Conservation (phyloP, 2,888 invertebrate species). For the Blera fallax region DNA sequence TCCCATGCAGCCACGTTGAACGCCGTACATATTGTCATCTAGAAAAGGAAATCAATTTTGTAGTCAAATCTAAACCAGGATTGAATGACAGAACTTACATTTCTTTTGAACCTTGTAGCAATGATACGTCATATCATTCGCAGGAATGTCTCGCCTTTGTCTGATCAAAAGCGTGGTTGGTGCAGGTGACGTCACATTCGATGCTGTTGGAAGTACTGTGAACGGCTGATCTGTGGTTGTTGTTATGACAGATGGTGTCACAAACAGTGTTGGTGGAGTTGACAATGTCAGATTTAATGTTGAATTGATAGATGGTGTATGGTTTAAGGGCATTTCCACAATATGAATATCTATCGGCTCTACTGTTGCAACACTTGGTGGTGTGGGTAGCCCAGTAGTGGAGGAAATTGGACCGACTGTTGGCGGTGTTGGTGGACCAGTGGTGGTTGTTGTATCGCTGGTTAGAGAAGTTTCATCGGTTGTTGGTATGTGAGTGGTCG, state of each 20-base stretch:
- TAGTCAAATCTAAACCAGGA: neutral
- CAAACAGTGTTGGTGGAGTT: conserved; percentile 13
- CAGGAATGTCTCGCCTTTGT: conserved; percentile 59
- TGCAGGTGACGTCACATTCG: neutral
- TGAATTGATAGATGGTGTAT: neutral
- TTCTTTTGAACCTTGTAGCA: conserved; percentile 76
- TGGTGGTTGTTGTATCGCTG: neutral
- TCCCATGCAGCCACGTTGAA: conserved; percentile 78
- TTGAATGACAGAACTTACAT: conserved; percentile 70
- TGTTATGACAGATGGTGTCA: conserved; percentile 15
- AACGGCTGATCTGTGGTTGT: neutral
- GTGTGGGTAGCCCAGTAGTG: conserved; percentile 76
- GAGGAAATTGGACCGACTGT: conserved; percentile 74
- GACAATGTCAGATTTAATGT: neutral
- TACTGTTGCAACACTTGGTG: conserved; percentile 67
- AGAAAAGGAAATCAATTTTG: neutral
- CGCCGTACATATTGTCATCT: conserved; percentile 52
- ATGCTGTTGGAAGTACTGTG: neutral
- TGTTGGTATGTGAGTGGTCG: conserved; percentile 42
- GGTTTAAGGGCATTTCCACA: conserved; percentile 4
- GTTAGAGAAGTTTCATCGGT: conserved; percentile 69
- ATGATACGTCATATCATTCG: conserved; percentile 75
- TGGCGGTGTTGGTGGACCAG: conserved; percentile 69
- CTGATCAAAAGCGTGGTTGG: conserved; percentile 73
- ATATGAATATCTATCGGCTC: conserved; percentile 1